Evolutionary conservation across 1,140 invertebrate species (phyloP), one percentile per base, ranked within the genome.

Genomic region (Trinorchestia longiramus): DNA sequence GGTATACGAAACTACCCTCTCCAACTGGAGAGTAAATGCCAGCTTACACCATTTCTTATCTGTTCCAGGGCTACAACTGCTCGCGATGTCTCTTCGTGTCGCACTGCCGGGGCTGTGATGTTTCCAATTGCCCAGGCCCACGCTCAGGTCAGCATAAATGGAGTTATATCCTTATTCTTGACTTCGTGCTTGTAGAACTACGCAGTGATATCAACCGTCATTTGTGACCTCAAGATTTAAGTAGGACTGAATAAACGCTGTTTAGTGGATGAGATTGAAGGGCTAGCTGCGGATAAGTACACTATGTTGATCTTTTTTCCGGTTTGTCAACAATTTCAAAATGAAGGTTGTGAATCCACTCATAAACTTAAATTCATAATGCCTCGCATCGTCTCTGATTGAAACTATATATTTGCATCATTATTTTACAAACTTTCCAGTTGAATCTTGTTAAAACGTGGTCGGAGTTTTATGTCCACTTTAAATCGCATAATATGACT

Each of bases 21-120:
- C 19, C 19, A 53, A 53, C 47, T 53, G 19, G 47, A 53, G 47
- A 53, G 47, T 11, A 53, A 53, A 11, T 53, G 6, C 15, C 28
- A 77, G 11, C 15, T 1, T 77, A 77, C 11, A 77, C 8, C 36
- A 77, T 77, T 19, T 36, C 36, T 11, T 77, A 36, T 77, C 36
- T 77, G 3, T 53, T 95, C 87, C 95, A 96, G 96, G 96, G 96
- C 43, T 96, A 96, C 95, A 96, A 97, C 96, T 98, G 98, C 97
- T 98, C 98, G 28, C 97, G 98, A 19, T 98, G 98, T 97, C 97
- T 98, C 95, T 98, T 97, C 96, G 97, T 97, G 11, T 97, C 97
- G 11, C 98, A 98, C 96, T 98, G 98, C 97, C 97, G 97, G 41
- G 98, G 98, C 41, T 98, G 98, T 97, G 97, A 97, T 87, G 97